Conservation (phyloP, 2,888 invertebrate genomes). For the Cryptocephalus primarius region DNA sequence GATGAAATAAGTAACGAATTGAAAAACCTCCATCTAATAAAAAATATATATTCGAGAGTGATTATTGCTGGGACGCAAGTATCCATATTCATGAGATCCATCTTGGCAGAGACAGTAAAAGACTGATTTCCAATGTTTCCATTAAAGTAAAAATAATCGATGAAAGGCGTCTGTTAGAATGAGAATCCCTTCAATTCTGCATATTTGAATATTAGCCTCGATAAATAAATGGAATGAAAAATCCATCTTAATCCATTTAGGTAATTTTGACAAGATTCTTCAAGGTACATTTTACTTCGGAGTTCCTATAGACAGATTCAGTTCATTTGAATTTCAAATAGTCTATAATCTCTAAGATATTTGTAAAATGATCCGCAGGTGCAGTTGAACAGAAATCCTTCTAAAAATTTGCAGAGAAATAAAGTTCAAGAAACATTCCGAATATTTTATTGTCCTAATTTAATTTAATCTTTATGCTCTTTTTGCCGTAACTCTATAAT, state of each 20-base stretch:
- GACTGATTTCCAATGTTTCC: too few species aligned
- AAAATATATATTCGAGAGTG: too few species aligned
- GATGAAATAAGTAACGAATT: too few species aligned
- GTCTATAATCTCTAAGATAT: constrained; percentile 29
- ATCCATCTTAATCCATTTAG: constrained; percentile 31
- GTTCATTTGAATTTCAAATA: constrained; percentile 35
- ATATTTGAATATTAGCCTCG: constrained; percentile 27
- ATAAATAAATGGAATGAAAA: constrained; percentile 34
- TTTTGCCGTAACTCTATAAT: too few species aligned
- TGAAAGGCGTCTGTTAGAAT: constrained; percentile 2
- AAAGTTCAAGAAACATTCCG: not conserved
- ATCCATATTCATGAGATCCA: too few species aligned
- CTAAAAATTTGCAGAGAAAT: constrained; percentile 7
- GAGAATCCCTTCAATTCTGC: constrained; percentile 19
- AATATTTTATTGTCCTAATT: too few species aligned
- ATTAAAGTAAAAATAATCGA: too few species aligned
- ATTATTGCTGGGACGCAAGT: too few species aligned
- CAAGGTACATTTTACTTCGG: constrained; percentile 27
- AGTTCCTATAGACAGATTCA: constrained; percentile 29
- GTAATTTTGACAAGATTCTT: constrained; percentile 31
- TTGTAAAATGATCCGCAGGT: constrained; percentile 30
- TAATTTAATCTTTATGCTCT: too few species aligned
- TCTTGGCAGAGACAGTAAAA: too few species aligned
- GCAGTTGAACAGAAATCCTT: constrained; percentile 17
- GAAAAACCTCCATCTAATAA: too few species aligned